Evolutionary conservation across 2,113 vertebrate species (phyloP).

Genomic region (Pongo abelii): DNA sequence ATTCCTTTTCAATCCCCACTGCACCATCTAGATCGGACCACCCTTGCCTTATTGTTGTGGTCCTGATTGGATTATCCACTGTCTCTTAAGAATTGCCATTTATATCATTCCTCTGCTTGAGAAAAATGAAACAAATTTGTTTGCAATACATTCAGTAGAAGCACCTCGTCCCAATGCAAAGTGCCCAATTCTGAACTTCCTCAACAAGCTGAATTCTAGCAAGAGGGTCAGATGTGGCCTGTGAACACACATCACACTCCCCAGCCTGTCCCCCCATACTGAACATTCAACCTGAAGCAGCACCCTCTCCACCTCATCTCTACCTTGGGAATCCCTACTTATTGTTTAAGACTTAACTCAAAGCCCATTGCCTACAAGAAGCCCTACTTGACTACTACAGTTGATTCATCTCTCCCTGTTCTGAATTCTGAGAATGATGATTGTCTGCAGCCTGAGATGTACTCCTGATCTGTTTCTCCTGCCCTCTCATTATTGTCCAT

Average conservation of each 20-base stretch:
- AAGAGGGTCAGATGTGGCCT: not conserved
- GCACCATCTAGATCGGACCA: not conserved
- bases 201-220: not conserved
- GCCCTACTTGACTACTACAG: not conserved
- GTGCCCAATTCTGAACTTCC: not conserved
- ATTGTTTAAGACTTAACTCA: not conserved
- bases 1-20: not conserved
- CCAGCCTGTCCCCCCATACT: not conserved
- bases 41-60: not conserved
- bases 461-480: not conserved
- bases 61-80: not conserved
- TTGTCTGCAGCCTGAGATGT: not conserved
- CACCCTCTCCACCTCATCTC: not conserved
- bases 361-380: not conserved
- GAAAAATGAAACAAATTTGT: not conserved
- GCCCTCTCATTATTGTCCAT: not conserved
- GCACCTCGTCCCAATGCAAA: not conserved
- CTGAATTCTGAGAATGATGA: not conserved
- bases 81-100: not conserved
- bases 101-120: not conserved
- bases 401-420: not conserved
- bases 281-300: not conserved
- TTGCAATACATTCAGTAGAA: not conserved
- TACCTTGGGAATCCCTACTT: not conserved
- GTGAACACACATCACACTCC: not conserved